These are phyloP conservation scores for Lethenteron reissneri DNA, from an alignment of 2,113 vertebrate species.

Conservation along the genomic window DNA sequence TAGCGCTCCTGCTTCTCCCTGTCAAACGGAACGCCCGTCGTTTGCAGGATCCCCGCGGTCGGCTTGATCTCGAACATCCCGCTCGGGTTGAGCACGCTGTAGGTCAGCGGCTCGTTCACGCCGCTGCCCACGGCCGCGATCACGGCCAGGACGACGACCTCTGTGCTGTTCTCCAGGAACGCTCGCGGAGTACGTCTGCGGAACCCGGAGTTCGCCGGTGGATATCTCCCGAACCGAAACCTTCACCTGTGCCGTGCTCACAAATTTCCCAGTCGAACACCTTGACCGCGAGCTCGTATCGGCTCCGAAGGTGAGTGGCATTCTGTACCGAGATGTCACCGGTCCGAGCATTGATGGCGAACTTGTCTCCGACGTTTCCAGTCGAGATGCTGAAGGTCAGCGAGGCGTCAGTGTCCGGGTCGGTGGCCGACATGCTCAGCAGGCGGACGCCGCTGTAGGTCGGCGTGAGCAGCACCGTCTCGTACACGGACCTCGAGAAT, in stretches of 20 bases:
- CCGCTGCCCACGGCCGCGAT: constrained; percentile 56
- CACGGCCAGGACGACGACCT: constrained; percentile 49
- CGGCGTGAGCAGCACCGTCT: constrained; percentile 48
- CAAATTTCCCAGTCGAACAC: constrained; percentile 72
- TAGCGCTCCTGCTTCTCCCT: constrained; percentile 52
- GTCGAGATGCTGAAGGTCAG: constrained; percentile 69
- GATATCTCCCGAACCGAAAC: constrained; percentile 70
- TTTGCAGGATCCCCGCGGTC: constrained; percentile 70
- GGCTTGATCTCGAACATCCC: constrained; percentile 57
- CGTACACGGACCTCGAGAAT: constrained; percentile 48
- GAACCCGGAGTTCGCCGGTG: constrained; percentile 58
- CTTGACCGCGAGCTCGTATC: constrained; percentile 61
- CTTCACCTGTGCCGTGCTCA: constrained; percentile 45
- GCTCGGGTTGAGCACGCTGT: constrained; percentile 69
- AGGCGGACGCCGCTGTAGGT: constrained; percentile 71
- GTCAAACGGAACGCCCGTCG: constrained; percentile 66
- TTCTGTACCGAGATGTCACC: constrained; percentile 62
- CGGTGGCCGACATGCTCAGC: constrained; percentile 46
- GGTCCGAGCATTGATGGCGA: constrained; percentile 37
- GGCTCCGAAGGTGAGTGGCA: constrained; percentile 63
- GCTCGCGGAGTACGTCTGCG: constrained; percentile 42
- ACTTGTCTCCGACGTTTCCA: constrained; percentile 90
- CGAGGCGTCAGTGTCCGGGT: constrained; percentile 65
- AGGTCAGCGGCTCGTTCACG: constrained; percentile 75
- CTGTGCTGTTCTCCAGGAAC: constrained; percentile 56